Evolutionary conservation across 2,797 vertebrate genomes (phyloP), one percentile per base, ranked within the genome.

Genomic region (Emys orbicularis): DNA sequence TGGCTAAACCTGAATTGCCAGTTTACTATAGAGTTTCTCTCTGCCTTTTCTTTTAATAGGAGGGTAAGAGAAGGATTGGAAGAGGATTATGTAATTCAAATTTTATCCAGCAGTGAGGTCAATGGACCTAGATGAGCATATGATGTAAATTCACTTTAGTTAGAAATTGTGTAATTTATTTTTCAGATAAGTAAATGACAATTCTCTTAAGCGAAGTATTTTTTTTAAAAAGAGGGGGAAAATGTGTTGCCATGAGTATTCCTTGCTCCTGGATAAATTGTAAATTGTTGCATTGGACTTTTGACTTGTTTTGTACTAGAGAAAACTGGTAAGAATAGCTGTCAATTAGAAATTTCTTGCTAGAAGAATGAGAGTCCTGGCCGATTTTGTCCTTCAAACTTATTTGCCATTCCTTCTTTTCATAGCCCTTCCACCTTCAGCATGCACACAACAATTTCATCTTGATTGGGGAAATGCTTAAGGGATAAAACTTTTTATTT

Each of bases 131-230:
- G 31, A 82, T 77, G 19, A 49, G 34, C 19, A 10, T 81, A 4
- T 80, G 31, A 61, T 50, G 37, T 65, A 90, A 44, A 31, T 83
- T 18, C 47, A 41, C 83, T 96, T 90, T 91, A 65, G 76, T 84
- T 91, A 91, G 72, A 92, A 85, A 72, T n/a, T 50, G 49, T 49
- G 4, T 61, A 82, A 86, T 29, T 95, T 84, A 49, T 90, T 94
- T 95, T 91, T 91, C n/a, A 86, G 52, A 49, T 83, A 65, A 96
- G 6, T 31, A 50, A 81, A 23, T 79, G 87, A 61, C 82, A 90
- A 49, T 90, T 88, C 34, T 52, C 79, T 12, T 3, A n/a, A 18
- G 80, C 13, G 47, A 54, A 83, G 31, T 65, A 86, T 84, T 89
- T 83, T 15, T 83, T 50, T 47, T 3, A 53, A 53, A 79, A n/a